Evolutionary conservation across 2,113 vertebrate genomes (phyloP).

Genomic region (Hoplias malabaricus): DNA sequence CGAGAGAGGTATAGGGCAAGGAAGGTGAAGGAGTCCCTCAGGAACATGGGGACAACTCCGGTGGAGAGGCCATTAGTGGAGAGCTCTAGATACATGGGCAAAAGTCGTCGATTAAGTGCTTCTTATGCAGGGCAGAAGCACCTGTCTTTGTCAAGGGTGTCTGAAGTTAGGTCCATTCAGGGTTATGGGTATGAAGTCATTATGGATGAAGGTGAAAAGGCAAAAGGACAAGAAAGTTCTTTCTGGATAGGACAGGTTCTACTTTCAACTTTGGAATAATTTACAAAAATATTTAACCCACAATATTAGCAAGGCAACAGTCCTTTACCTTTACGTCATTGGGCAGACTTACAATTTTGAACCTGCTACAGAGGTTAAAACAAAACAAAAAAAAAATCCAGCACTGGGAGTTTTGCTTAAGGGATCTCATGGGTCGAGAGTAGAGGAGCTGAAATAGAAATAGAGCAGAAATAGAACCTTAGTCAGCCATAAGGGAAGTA

Average conservation of each 20-base stretch:
- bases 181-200: conserved; percentile 42
- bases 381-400: too few species aligned
- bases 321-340: too few species aligned
- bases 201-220: conserved; percentile 15
- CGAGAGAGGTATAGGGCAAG: background rate
- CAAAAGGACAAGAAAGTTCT: background rate
- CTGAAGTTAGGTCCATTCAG: conserved; percentile 29
- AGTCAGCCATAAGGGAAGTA: too few species aligned
- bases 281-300: too few species aligned
- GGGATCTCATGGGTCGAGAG: too few species aligned
- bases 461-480: too few species aligned
- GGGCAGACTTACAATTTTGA: too few species aligned
- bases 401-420: too few species aligned
- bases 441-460: too few species aligned
- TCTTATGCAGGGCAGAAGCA: conserved; percentile 28
- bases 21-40: background rate
- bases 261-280: too few species aligned
- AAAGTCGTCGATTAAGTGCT: conserved; percentile 36
- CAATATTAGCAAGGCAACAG: too few species aligned
- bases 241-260: background rate
- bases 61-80: conserved; percentile 19
- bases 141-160: conserved; percentile 32
- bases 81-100: conserved; percentile 4
- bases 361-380: too few species aligned
- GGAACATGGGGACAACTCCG: background rate